Evolutionary conservation across 2,113 vertebrate species (phyloP).

Genomic region (Falcunculus frontatus): DNA sequence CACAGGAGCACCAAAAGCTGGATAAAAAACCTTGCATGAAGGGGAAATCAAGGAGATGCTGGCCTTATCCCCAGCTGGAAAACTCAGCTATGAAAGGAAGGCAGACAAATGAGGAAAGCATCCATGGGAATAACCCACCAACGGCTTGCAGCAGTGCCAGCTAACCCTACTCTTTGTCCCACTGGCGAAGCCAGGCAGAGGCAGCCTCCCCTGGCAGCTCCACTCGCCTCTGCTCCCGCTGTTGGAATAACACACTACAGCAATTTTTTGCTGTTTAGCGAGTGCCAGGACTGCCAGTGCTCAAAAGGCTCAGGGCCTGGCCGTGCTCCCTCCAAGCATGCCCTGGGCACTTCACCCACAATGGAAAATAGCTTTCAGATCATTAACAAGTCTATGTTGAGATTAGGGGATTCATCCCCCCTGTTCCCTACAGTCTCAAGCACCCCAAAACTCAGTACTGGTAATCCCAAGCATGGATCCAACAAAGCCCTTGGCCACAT

Average conservation of each 20-base stretch:
- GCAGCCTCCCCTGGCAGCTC: not conserved
- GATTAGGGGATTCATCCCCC: not conserved
- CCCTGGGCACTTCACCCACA: not conserved
- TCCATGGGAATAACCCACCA: not conserved
- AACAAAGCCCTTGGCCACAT: not conserved
- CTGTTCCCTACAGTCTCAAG: not conserved
- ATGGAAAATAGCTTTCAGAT: not conserved
- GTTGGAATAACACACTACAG: not conserved
- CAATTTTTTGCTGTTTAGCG: not conserved
- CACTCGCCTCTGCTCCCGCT: not conserved
- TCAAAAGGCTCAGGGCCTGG: not conserved
- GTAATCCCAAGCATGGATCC: not conserved
- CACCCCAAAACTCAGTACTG: not conserved
- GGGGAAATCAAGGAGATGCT: not conserved
- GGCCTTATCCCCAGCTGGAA: not conserved
- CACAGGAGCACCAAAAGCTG: not conserved
- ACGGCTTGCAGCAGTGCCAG: not conserved
- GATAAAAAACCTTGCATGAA: not conserved
- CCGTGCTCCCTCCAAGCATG: rapidly evolving
- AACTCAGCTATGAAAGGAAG: not conserved
- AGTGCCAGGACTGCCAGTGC: rapidly evolving
- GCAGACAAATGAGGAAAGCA: not conserved
- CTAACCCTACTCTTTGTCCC: not conserved
- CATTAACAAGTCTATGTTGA: not conserved
- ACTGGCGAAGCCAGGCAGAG: not conserved